These are phyloP conservation scores for Apodemia hepburni DNA, from an alignment of 2,888 invertebrate genomes.

Conservation along the genomic window DNA sequence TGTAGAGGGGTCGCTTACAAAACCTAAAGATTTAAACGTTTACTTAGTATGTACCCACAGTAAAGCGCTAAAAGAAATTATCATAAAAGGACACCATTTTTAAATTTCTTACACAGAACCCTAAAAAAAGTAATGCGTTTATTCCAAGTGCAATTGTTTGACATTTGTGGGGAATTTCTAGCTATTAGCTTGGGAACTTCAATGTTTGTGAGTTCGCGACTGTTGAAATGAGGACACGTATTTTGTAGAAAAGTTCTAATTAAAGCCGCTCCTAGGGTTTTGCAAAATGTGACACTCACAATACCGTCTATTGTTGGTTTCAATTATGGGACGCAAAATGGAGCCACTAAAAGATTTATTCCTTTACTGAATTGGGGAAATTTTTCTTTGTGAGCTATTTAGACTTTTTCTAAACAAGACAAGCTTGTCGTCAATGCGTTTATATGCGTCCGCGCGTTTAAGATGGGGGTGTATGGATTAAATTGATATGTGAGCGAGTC, in stretches of 20 bases:
- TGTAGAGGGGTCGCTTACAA: too few relatives aligned
- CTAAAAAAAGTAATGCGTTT: neutral
- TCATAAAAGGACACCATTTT: too few relatives aligned
- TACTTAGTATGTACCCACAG: too few relatives aligned
- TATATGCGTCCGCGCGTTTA: too few relatives aligned
- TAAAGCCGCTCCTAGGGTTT: neutral
- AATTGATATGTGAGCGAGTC: too few relatives aligned
- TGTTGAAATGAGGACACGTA: neutral
- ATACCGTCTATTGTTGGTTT: constrained; percentile 45
- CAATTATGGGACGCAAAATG: constrained; percentile 53
- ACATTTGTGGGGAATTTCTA: neutral
- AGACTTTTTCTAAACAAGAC: too few relatives aligned
- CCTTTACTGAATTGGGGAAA: constrained; percentile 27
- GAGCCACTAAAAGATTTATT: constrained; percentile 48
- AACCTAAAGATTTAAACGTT: too few relatives aligned
- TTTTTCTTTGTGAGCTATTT: neutral
- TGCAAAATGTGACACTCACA: constrained; percentile 34
- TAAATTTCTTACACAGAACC: neutral
- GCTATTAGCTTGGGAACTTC: neutral
- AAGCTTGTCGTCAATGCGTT: too few relatives aligned
- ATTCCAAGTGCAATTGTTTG: constrained; percentile 2
- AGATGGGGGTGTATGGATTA: too few relatives aligned
- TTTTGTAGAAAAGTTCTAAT: neutral
- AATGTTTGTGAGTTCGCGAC: neutral
- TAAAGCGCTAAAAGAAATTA: too few relatives aligned